Conservation (phyloP, 2,797 vertebrate genomes). For the Nasua narica region DNA sequence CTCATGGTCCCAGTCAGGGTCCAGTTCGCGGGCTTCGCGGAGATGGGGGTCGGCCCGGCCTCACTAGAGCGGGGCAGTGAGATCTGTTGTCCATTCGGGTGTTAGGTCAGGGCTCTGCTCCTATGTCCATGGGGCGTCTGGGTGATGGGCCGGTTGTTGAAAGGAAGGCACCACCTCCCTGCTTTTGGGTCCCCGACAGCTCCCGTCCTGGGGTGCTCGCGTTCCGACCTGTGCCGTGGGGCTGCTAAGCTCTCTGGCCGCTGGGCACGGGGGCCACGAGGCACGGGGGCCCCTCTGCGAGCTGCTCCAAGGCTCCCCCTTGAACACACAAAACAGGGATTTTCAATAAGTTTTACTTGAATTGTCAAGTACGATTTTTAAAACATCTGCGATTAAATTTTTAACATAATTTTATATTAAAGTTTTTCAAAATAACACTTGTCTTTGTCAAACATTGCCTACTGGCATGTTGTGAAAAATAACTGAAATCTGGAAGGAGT, state of each 20-base stretch:
- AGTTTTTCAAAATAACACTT: not conserved
- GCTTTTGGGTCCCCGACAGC: fast-evolving
- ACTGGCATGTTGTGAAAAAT: not conserved
- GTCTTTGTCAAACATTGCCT: not conserved
- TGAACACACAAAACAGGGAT: not conserved
- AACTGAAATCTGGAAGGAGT: not conserved
- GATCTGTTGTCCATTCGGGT: no score
- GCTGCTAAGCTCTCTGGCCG: fast-evolving
- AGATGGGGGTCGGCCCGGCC: not conserved
- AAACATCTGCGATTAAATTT: not conserved
- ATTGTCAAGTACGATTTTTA: not conserved
- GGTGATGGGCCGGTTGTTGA: no score
- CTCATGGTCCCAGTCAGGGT: fast-evolving
- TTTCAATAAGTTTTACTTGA: not conserved
- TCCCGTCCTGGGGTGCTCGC: fast-evolving
- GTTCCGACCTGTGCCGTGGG: fast-evolving
- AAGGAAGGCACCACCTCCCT: fast-evolving
- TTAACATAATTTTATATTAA: not conserved
- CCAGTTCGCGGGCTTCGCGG: not conserved
- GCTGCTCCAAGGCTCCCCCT: no score
- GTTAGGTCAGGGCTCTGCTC: not conserved
- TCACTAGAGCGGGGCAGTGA: not conserved
- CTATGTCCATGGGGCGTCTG: fast-evolving
- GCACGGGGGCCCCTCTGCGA: not conserved
- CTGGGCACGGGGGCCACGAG: not conserved